These are phyloP conservation scores for Cacatua alba DNA, from an alignment of 2,113 vertebrate species.

Conservation along the genomic window DNA sequence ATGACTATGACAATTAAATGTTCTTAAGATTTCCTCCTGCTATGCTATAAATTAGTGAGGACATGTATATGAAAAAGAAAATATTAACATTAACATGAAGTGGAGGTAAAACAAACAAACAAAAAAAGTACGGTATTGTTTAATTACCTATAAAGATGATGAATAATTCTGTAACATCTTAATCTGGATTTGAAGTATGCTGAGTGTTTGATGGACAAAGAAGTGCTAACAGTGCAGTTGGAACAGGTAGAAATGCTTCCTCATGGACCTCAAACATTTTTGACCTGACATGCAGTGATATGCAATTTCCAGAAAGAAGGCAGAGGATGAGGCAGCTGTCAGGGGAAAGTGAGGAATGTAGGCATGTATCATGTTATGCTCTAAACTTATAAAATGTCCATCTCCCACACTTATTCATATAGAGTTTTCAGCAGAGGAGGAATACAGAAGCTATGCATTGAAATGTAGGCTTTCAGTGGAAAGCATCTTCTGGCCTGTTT, in stretches of 20 bases:
- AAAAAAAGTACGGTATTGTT: neutral
- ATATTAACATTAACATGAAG: neutral
- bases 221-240: neutral
- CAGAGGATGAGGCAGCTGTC: neutral
- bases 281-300: neutral
- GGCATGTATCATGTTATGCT: neutral
- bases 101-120: neutral
- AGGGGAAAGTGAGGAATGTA: neutral
- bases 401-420: neutral
- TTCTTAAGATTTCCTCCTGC: neutral
- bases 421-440: neutral
- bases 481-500: neutral
- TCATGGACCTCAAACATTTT: neutral
- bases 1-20: neutral
- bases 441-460: neutral
- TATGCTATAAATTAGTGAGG: neutral
- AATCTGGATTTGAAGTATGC: neutral
- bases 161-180: neutral
- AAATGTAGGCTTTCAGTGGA: neutral
- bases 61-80: neutral
- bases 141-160: neutral
- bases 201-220: neutral
- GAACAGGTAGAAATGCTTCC: neutral
- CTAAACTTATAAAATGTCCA: neutral
- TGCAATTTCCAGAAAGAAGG: slow-evolving; percentile 41